Percentiles rank a stretch among this genome's conserved stretches.
These are phyloP conservation scores for Phylloscopus trochiloides DNA, from an alignment of 2,113 vertebrate species.

Conservation along the genomic window DNA sequence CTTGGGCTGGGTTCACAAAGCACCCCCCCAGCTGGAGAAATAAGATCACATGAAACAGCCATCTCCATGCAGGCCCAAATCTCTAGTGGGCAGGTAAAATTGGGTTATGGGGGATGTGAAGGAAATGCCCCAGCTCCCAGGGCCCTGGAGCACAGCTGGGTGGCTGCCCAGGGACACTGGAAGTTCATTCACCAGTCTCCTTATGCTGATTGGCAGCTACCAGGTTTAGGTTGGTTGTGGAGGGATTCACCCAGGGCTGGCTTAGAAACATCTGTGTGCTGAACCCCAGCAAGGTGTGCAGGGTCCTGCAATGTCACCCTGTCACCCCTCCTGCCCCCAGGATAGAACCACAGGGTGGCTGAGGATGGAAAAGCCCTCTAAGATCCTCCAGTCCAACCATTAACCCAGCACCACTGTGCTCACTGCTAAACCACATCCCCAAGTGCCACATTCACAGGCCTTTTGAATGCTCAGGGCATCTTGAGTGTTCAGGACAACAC, in stretches of 20 bases:
- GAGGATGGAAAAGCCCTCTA: background rate
- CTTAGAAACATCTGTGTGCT: background rate
- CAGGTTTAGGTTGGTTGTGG: background rate
- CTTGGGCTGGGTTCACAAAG: background rate
- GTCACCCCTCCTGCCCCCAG: background rate
- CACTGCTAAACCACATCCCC: background rate
- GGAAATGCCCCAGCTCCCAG: background rate
- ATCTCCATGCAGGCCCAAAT: background rate
- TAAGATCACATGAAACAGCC: background rate
- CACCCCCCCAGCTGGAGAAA: too few species aligned
- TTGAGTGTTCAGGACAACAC: background rate
- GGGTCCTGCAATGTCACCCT: background rate
- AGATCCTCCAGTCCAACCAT: background rate
- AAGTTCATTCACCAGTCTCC: rapidly evolving
- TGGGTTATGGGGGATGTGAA: background rate
- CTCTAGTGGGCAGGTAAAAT: background rate
- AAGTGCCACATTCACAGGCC: background rate
- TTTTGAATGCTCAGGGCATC: background rate
- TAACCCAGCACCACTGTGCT: background rate
- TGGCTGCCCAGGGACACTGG: background rate
- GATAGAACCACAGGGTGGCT: background rate
- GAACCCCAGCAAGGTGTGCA: rapidly evolving
- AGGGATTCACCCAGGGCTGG: background rate
- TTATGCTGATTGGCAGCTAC: background rate
- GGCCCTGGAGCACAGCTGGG: rapidly evolving